phyloP scores from a whole-genome alignment of 2,113 vertebrate species.

The Aphyosemion australe region DNA sequence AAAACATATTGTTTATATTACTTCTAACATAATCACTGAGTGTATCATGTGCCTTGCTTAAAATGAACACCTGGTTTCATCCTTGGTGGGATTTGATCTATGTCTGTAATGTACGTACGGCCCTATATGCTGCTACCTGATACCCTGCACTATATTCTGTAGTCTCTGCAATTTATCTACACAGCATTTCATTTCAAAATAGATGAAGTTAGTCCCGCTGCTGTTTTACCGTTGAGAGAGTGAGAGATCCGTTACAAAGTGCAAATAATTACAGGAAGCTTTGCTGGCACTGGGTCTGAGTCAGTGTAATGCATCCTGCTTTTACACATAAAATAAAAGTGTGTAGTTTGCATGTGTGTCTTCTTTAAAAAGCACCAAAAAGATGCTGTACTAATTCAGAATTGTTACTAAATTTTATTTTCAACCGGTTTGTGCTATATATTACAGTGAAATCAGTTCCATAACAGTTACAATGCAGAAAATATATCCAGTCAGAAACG shows the following conservation, averaged over 20 bases:
- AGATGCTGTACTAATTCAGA: neutral
- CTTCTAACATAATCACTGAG: too few relatives aligned
- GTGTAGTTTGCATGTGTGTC: neutral
- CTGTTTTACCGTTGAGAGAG: too few relatives aligned
- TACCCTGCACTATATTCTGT: neutral
- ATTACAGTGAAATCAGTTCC: too few relatives aligned
- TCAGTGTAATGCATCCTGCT: constrained; percentile 5
- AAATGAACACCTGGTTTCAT: neutral
- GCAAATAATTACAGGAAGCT: neutral
- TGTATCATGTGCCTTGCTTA: neutral
- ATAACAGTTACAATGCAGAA: too few relatives aligned
- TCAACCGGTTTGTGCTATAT: neutral
- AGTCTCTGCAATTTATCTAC: too few relatives aligned
- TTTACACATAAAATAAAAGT: constrained; percentile 39
- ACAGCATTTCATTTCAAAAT: too few relatives aligned
- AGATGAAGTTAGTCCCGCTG: too few relatives aligned
- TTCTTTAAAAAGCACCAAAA: neutral
- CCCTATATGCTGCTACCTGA: constrained; percentile 26
- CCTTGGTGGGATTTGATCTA: neutral
- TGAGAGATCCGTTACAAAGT: neutral
- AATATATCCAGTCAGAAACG: too few relatives aligned
- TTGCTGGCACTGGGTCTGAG: neutral
- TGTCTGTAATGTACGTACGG: constrained; percentile 1
- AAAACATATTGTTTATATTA: neutral
- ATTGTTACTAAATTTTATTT: neutral